Evolutionary conservation across 2,113 vertebrate species (phyloP).

Genomic region (Stigmatopora nigra): DNA sequence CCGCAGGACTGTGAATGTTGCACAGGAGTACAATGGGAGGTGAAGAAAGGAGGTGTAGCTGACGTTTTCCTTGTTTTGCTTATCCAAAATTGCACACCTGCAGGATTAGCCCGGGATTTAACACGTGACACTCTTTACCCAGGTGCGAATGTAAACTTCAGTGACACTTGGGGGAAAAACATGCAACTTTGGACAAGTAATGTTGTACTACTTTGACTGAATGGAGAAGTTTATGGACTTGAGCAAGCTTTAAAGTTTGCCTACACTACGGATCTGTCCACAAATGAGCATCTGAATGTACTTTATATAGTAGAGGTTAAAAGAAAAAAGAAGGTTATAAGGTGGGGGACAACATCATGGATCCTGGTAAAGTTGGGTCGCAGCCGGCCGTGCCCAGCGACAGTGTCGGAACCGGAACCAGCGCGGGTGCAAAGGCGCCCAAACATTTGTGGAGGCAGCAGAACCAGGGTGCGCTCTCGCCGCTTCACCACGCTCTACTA

Average conservation of each 20-base stretch:
- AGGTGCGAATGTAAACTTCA: slow-evolving; percentile 28
- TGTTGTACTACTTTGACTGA: not conserved
- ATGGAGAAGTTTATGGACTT: not conserved
- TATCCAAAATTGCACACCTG: not conserved
- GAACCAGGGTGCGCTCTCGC: slow-evolving; percentile 71
- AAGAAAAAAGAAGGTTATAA: not conserved
- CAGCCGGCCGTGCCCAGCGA: slow-evolving; percentile 59
- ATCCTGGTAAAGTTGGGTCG: slow-evolving; percentile 69
- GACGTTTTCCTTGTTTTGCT: slow-evolving; percentile 11
- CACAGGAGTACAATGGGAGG: slow-evolving; percentile 16
- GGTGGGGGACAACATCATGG: slow-evolving; percentile 76
- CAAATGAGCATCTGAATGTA: slow-evolving; percentile 10
- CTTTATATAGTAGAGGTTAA: not conserved
- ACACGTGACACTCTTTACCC: slow-evolving; percentile 33
- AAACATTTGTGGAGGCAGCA: slow-evolving; percentile 88
- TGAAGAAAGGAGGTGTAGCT: slow-evolving; percentile 1
- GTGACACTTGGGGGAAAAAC: slow-evolving; percentile 1
- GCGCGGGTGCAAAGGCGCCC: slow-evolving; percentile 71
- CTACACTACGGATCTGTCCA: not conserved
- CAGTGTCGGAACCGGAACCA: slow-evolving; percentile 36
- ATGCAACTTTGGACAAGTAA: not conserved
- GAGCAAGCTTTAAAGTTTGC: not conserved
- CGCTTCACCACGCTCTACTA: slow-evolving; percentile 69
- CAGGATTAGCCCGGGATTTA: slow-evolving; percentile 22
- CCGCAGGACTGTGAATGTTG: slow-evolving; percentile 19